These are phyloP conservation scores for Brachyalestes nurse DNA, from an alignment of 2,797 vertebrate genomes.

Conservation along the genomic window DNA sequence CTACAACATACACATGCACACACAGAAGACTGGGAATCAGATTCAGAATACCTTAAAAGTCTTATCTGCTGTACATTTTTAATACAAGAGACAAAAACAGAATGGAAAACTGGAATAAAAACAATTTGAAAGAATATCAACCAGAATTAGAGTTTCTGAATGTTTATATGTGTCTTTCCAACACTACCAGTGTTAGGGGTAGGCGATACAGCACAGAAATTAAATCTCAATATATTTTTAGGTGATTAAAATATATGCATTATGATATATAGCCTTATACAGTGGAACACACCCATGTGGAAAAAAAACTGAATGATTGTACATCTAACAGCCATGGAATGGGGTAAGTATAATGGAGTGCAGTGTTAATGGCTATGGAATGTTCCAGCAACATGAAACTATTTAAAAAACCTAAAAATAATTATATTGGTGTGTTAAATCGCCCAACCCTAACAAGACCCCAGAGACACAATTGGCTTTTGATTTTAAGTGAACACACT, in stretches of 20 bases:
- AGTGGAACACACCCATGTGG: background rate
- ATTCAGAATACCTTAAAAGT: background rate
- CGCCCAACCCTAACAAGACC: conserved; percentile 12
- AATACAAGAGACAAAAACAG: background rate
- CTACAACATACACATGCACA: conserved; percentile 68
- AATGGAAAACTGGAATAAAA: background rate
- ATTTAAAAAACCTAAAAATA: conserved; percentile 11
- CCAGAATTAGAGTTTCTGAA: background rate
- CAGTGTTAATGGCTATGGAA: background rate
- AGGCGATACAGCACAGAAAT: background rate
- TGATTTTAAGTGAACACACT: conserved; percentile 12
- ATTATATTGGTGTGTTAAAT: conserved; percentile 2
- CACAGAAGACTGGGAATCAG: conserved; percentile 15
- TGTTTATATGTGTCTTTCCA: background rate
- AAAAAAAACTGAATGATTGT: background rate
- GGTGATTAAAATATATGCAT: background rate
- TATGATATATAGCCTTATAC: background rate
- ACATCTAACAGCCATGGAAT: background rate
- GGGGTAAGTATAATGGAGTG: background rate
- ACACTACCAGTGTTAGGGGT: conserved; percentile 15
- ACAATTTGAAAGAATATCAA: background rate
- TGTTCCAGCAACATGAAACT: conserved; percentile 2
- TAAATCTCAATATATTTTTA: background rate
- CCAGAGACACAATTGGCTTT: background rate
- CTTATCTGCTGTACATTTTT: background rate